Evolutionary conservation across 2,113 vertebrate genomes (phyloP).

Genomic region (Astatotilapia flaviijosephi): DNA sequence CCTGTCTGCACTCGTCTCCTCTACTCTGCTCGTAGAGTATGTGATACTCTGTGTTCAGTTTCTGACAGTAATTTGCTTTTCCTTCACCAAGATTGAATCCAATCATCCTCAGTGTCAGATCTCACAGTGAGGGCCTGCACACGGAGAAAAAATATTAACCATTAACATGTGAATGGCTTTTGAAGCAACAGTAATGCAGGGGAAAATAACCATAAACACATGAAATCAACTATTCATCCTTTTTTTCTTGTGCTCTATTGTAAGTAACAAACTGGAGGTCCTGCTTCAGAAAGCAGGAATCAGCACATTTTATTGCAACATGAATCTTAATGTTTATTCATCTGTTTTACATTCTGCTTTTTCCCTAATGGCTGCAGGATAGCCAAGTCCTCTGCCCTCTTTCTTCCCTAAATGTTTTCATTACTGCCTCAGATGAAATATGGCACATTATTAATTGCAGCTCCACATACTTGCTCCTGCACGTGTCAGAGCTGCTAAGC

Average conservation of each 20-base stretch:
- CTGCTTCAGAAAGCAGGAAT: background rate
- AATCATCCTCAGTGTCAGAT: background rate
- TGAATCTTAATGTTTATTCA: slow-evolving; percentile 4
- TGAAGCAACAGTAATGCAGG: background rate
- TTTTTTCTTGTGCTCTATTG: background rate
- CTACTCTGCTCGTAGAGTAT: background rate
- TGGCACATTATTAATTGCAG: slow-evolving; percentile 26
- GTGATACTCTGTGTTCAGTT: background rate
- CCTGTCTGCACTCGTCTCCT: background rate
- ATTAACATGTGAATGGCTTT: background rate
- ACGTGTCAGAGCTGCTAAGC: background rate
- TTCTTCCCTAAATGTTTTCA: slow-evolving; percentile 13
- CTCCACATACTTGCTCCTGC: background rate
- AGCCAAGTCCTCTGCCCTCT: background rate
- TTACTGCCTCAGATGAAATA: slow-evolving; percentile 9
- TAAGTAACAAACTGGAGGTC: background rate
- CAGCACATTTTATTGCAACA: background rate
- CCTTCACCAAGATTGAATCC: background rate
- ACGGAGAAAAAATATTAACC: background rate
- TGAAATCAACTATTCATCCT: background rate
- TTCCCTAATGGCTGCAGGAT: background rate
- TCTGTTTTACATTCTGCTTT: slow-evolving; percentile 1
- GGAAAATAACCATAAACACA: background rate
- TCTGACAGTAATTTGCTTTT: background rate
- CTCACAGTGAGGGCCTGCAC: background rate